Base-by-base conservation (phyloP, 1,140 invertebrate genomes). In the Pinna nobilis region DNA sequence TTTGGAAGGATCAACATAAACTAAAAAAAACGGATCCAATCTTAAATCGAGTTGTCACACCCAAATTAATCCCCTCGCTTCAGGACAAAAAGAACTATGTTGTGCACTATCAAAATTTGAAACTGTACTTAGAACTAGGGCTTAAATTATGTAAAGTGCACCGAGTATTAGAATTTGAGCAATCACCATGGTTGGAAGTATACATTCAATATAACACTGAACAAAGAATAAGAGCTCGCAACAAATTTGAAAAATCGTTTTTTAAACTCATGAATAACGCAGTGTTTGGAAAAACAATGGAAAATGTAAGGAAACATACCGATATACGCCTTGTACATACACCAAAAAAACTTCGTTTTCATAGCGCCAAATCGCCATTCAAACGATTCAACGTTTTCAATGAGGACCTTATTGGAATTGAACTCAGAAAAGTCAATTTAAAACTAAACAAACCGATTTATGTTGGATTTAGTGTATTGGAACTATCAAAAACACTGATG, bases 221-320 rank as follows among this genome's bases (percentile, higher is more conserved):
- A 28, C 63, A 83, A 33, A 77, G 89, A 81, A 85, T 76, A 68
- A 53, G 76, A 55, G 84, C 89, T 32, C 84, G 70, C 44, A 87
- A 82, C 67, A 82, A 83, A 32, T 90, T 90, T 79, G 84, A 87
- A 77, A 87, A 89, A 60, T 44, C 71, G 44, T 84, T 88, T 68
- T 90, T 73, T 69, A 91, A 91, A 82, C 61, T 89, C 13, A 82
- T 88, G 74, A 89, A 87, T 64, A 90, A 90, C 77, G 53, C 77
- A n/a, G 74, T 88, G 18, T 91, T 90, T 80, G 49, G 80, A 37
- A 75, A 82, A 74, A 65, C 78, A 65, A 33, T 77, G 61, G 63
- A 77, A 59, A 64, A 72, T 64, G 57, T 76, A 39, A 28, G 82
- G 39, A 30, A 50, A 37, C 44, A 57, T 39, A 28, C 61, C 18